Evolutionary conservation across 2,888 invertebrate genomes (phyloP), one percentile per base, ranked within the genome.

Genomic region (Drosophila niveifrons): DNA sequence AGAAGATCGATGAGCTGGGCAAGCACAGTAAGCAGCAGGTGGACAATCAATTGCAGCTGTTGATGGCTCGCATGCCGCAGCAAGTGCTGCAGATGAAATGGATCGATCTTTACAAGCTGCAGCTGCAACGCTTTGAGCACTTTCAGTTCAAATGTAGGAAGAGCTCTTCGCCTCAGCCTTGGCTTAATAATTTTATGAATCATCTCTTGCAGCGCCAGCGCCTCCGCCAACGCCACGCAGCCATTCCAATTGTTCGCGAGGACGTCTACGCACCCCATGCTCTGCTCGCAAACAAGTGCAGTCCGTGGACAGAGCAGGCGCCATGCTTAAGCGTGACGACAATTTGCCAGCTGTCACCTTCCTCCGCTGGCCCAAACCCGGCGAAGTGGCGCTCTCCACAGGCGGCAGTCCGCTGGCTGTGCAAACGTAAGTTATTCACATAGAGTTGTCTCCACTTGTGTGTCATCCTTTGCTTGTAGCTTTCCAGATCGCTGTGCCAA

Each of bases 361-460:
- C 47, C 65, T 91, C 13, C 88, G 92, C 15, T 92, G 91, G 79
- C 90, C 92, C 2, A 90, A 90, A 34, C 81, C 89, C 2, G 91
- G 92, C 4, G 92, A 92, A 74, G 72, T 83, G 31, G 86, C 89
- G 0, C 80, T 90, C 15, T 92, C 92, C 2, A 74, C 82, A 59
- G 81, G 78, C 7, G 92, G 92, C 31, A 92, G 91, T 51, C 92
- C 92, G 6, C 78, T 92, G 46, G 91, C 92, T 3, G 77, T 90
- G 0, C 88, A 90, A 55, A 66, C 80, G 91, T 91, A 87, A 84
- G 84, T 78, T 78, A 1, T 10, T 10, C 11, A 13, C 11, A n/a
- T n/a, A 11, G n/a, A 11, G n/a, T 11, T n/a, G 3, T 36, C 36
- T 6, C 4, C 36, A 1, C n/a, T n/a, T 3, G 0, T 23, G 6